phyloP scores from a whole-genome alignment of 2,888 invertebrate species.

The Andrena hattorfiana region DNA sequence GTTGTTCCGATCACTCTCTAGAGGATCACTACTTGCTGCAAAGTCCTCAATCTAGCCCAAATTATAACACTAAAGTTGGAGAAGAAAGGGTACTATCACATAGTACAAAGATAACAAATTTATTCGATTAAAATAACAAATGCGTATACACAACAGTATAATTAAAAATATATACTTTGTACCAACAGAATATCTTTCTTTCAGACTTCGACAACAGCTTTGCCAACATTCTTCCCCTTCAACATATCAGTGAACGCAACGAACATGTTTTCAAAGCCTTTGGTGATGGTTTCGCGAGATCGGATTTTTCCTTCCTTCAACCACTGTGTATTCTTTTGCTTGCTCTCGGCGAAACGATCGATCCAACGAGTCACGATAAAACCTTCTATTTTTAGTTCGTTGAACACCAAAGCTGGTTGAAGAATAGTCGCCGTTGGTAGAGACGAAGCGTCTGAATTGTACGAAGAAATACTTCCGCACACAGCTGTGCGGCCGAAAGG shows the following conservation, averaged over 20 bases:
- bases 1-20: too few species aligned
- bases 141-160: neutral
- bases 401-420: slow-evolving; percentile 87
- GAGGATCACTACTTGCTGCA: too few species aligned
- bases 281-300: slow-evolving; percentile 89
- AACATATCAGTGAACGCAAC: slow-evolving; percentile 89
- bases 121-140: neutral
- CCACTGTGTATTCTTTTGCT: slow-evolving; percentile 88
- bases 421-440: slow-evolving; percentile 86
- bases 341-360: slow-evolving; percentile 88
- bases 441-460: slow-evolving; percentile 86
- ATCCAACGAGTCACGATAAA: slow-evolving; percentile 87
- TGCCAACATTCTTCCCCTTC: slow-evolving; percentile 89
- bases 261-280: slow-evolving; percentile 91
- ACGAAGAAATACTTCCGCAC: slow-evolving; percentile 89
- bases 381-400: slow-evolving; percentile 88
- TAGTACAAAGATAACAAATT: neutral
- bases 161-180: neutral
- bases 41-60: neutral
- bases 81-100: neutral
- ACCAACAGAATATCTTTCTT: neutral
- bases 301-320: slow-evolving; percentile 89
- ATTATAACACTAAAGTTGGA: neutral
- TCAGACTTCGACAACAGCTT: slow-evolving; percentile 89
- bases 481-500: slow-evolving; percentile 87